These are phyloP conservation scores for Dolichoris vasculosae DNA, from an alignment of 1,140 invertebrate genomes.

Conservation along the genomic window DNA sequence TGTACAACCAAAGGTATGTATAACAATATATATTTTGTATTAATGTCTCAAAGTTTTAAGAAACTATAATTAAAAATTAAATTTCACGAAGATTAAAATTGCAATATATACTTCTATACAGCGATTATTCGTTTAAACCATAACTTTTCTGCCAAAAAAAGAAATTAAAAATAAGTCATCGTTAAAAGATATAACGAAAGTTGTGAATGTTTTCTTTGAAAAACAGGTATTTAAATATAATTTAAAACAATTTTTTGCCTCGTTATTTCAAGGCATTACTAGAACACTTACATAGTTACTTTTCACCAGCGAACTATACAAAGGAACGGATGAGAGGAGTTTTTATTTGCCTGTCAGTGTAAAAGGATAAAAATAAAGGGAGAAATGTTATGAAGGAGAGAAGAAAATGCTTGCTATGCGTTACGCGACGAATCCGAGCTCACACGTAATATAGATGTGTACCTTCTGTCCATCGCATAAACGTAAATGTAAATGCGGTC, in stretches of 20 bases:
- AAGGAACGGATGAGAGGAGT: background rate
- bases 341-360: background rate
- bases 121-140: too few species aligned
- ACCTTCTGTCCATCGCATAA: background rate
- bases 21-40: too few species aligned
- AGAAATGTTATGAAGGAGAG: background rate
- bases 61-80: too few species aligned
- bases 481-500: background rate
- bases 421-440: background rate
- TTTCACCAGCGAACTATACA: background rate
- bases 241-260: background rate
- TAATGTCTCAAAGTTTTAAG: too few species aligned
- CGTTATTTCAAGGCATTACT: background rate
- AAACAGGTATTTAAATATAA: background rate
- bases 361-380: background rate
- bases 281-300: background rate
- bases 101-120: too few species aligned
- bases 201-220: too few species aligned
- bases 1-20: too few species aligned
- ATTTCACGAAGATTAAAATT: too few species aligned
- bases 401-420: background rate
- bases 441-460: background rate
- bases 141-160: too few species aligned
- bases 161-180: too few species aligned
- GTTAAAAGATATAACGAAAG: too few species aligned